These are phyloP conservation scores for Ametastegia equiseti DNA, from an alignment of 2,888 invertebrate species.

Conservation along the genomic window DNA sequence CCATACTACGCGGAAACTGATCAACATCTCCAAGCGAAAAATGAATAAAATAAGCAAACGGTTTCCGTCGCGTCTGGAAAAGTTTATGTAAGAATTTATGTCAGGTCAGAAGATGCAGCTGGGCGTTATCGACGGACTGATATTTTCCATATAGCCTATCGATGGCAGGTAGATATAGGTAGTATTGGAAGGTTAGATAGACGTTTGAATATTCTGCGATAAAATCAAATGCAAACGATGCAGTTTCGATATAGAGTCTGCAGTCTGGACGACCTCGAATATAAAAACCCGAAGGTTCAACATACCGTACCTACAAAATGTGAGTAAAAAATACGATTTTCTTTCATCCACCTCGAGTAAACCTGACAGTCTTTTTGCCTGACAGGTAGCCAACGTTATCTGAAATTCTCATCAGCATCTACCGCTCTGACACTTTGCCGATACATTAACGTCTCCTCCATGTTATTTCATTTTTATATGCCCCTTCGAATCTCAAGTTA, in stretches of 20 bases:
- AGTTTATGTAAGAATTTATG: neutral
- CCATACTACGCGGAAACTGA: too few relatives aligned
- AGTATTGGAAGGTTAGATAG: too few relatives aligned
- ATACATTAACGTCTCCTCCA: neutral
- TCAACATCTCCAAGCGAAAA: neutral
- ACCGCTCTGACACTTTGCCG: constrained; percentile 26
- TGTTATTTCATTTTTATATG: neutral
- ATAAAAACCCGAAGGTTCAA: constrained; percentile 4
- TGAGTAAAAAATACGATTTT: constrained; percentile 7
- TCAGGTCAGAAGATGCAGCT: neutral
- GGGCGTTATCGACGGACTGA: neutral
- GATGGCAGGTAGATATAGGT: neutral
- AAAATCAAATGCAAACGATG: neutral
- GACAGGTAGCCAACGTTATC: constrained; percentile 23
- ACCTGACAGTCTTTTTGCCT: neutral
- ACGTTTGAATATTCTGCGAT: neutral
- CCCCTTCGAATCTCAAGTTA: neutral
- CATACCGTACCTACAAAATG: neutral
- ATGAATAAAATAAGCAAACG: neutral
- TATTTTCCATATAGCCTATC: neutral
- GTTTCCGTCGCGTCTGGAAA: neutral
- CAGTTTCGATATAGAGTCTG: neutral
- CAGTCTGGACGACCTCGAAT: neutral
- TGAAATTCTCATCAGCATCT: constrained; percentile 28
- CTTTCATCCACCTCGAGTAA: neutral